Base-by-base conservation (phyloP, 2,888 invertebrate species). In the Campaea margaritaria region DNA sequence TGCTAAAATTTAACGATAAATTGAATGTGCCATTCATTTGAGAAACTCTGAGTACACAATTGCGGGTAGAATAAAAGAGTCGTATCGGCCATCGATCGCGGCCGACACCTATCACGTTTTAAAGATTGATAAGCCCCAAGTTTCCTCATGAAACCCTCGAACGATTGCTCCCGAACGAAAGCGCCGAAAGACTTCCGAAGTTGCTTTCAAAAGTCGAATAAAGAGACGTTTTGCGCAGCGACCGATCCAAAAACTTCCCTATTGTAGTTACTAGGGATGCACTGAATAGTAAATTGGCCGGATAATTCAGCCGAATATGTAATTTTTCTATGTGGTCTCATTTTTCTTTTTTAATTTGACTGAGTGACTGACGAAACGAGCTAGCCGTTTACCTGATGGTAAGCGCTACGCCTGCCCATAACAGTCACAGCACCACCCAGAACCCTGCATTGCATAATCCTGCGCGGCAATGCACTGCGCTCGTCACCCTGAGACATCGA, bases 91-190 rank as follows among this genome's bases (percentile, higher is more conserved):
- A 45, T 34, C 49, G 41, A 50, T 41, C 53, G 44, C n/a, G 7
- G 27, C 41, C 43, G 51, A 27, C 59, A 50, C 53, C 51, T 62
- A 56, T 67, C 69, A 62, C 67, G 65, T 65, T 73, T 73, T 67
- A 74, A 74, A 79, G 72, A 76, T 79, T 78, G 78, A 78, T 78
- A 81, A 78, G 77, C 69, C 67, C 67, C 65, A 79, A 82, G 72
- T 80, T 80, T 67, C 56, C 64, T 70, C 61, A 62, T 62, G 61
- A 66, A 79, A 74, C 76, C 78, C 65, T 68, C 61, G 73, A 79
- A 78, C 74, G 78, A 79, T 79, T 79, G 72, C 76, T 76, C 74
- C 68, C 70, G 70, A 78, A 70, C 61, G 72, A 72, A 70, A 73
- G 67, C 65, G 68, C 43, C 56, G 66, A 67, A 64, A 64, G 65